Evolutionary conservation across 2,888 invertebrate genomes (phyloP).

Genomic region (Dysmachus trigonus): DNA sequence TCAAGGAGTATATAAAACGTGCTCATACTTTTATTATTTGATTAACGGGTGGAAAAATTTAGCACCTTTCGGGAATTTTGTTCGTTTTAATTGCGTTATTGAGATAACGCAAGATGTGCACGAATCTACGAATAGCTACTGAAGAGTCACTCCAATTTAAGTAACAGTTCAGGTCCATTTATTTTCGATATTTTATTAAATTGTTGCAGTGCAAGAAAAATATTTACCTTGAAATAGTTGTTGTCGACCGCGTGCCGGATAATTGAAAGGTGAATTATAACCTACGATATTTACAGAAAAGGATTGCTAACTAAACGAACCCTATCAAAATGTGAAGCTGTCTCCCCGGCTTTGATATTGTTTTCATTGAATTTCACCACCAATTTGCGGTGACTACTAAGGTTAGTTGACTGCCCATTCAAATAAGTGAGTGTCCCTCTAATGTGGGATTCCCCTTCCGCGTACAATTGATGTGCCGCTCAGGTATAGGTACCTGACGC

Average conservation of each 20-base stretch:
- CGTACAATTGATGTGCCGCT: not conserved
- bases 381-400: not conserved
- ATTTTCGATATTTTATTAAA: too few species aligned
- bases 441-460: not conserved
- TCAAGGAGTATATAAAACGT: not conserved
- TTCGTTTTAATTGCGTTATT: not conserved
- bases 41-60: not conserved
- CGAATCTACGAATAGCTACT: not conserved
- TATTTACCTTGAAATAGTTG: not conserved
- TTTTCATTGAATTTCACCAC: not conserved
- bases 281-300: not conserved
- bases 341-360: not conserved
- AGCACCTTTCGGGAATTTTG: not conserved
- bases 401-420: not conserved
- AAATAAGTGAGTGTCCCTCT: not conserved
- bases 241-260: not conserved
- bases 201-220: too few species aligned
- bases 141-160: not conserved
- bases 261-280: not conserved
- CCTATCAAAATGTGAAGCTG: not conserved
- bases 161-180: too few species aligned
- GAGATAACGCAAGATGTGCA: not conserved
- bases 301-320: not conserved
- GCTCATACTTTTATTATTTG: slow-evolving; percentile 32
- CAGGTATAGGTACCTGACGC: not conserved